Evolutionary conservation across 2,888 invertebrate genomes (phyloP).

Genomic region (Eupsilia transversa): DNA sequence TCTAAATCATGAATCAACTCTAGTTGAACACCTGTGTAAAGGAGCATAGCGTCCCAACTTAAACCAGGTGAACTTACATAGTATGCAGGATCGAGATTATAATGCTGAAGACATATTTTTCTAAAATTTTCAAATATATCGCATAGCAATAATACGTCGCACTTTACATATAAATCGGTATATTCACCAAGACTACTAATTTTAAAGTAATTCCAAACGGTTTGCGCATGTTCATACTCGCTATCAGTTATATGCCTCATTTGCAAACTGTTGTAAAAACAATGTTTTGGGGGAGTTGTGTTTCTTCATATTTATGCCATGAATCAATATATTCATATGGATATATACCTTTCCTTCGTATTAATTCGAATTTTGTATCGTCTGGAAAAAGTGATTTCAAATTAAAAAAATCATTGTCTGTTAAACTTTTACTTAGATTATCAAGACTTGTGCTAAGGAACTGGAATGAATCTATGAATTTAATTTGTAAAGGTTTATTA

Average conservation of each 20-base stretch:
- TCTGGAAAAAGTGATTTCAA: not conserved
- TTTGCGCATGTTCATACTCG: not conserved
- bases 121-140: constrained; percentile 1
- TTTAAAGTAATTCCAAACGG: not conserved
- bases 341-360: no score
- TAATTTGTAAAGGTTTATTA: not conserved
- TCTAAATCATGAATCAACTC: not conserved
- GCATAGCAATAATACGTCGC: not conserved
- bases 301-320: constrained; percentile 4
- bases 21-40: constrained; percentile 3
- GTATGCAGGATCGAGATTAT: not conserved
- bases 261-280: not conserved
- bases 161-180: constrained; percentile 1
- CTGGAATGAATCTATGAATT: constrained; percentile 1
- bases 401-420: not conserved
- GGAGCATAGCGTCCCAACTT: not conserved
- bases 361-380: not conserved
- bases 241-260: not conserved
- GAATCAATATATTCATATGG: constrained; percentile 10
- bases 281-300: constrained; percentile 25
- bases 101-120: not conserved
- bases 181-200: not conserved
- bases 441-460: not conserved
- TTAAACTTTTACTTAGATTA: constrained; percentile 9
- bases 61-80: not conserved